Base-by-base conservation (phyloP, 2,888 invertebrate genomes). In the Aspidapion aeneum region DNA sequence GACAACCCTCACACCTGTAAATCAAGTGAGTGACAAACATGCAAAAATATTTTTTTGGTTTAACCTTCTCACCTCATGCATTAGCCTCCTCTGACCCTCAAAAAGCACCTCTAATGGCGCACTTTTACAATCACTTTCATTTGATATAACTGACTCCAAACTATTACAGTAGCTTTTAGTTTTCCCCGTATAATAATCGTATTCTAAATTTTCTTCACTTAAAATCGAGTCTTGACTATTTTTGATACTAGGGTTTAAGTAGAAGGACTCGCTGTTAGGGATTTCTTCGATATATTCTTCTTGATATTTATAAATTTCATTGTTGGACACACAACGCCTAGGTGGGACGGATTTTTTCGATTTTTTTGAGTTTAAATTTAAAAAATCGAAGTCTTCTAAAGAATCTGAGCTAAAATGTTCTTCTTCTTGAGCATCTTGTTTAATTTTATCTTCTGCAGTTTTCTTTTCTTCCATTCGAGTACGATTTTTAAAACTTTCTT, bases 391-490 rank as follows among this genome's bases (percentile, higher is more conserved):
- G 66, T 89, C 90, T 79, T 92, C 91, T 59, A 92, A 78, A 0
- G 91, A 91, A 79, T 92, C 92, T 0, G 91, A 91, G 58, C 91
- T 91, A 71, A 91, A 90, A 72, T 89, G 90, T 0, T 87, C 88
- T 55, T 88, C 88, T 0, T 88, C 88, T 35, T 35, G 35, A 35
- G 35, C 35, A 35, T 35, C 35, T n/a, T n/a, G n/a, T n/a, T n/a
- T n/a, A n/a, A n/a, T n/a, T 35, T 35, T 35, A 19, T 80, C 77
- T 18, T 74, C 71, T n/a, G 21, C 57, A 35, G 16, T 51, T 2
- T 60, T 60, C 57, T 69, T 67, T 57, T 64, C 19, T 21, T 58
- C 9, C 18, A 35, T 22, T 65, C 63, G 5, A 22, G 57, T 55
- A 55, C 35, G 48, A 18, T 63, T 58, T 61, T 63, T 69, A 18